These are phyloP conservation scores for Lymantria dispar DNA, from an alignment of 2,888 invertebrate genomes.

Conservation along the genomic window DNA sequence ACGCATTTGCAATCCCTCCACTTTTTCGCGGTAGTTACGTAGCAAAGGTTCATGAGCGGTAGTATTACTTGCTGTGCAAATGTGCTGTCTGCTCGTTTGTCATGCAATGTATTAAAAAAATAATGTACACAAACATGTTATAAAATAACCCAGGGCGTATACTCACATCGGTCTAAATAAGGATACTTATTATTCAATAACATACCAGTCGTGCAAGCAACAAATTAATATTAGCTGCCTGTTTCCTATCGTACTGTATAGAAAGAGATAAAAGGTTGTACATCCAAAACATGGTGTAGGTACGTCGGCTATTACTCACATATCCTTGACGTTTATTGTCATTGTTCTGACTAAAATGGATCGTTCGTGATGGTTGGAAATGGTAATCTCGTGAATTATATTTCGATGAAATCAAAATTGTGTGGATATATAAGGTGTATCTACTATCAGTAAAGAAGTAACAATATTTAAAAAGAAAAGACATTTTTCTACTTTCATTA, in stretches of 20 bases:
- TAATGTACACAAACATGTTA: neutral
- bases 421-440: neutral
- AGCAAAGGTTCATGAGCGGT: no score
- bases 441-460: no score
- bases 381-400: slow-evolving; percentile 27
- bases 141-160: no score
- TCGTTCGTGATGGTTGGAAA: slow-evolving; percentile 22
- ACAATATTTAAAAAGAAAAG: no score
- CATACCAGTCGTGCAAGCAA: slow-evolving; percentile 25
- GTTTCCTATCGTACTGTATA: slow-evolving; percentile 13
- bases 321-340: slow-evolving; percentile 34
- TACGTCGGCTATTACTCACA: slow-evolving; percentile 26
- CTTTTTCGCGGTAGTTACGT: no score
- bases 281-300: slow-evolving; percentile 26
- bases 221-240: slow-evolving; percentile 19
- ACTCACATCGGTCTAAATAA: slow-evolving; percentile 42
- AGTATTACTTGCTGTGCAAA: no score
- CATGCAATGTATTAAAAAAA: slow-evolving; percentile 4
- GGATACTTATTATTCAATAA: slow-evolving; percentile 46
- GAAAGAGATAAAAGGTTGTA: slow-evolving; percentile 19
- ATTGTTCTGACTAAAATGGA: slow-evolving; percentile 39
- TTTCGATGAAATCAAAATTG: slow-evolving; percentile 12
- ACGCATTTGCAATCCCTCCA: no score
- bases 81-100: no score
- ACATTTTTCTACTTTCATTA: no score